phyloP scores from a whole-genome alignment of 2,888 invertebrate species.

The Caradrina kadenii region DNA sequence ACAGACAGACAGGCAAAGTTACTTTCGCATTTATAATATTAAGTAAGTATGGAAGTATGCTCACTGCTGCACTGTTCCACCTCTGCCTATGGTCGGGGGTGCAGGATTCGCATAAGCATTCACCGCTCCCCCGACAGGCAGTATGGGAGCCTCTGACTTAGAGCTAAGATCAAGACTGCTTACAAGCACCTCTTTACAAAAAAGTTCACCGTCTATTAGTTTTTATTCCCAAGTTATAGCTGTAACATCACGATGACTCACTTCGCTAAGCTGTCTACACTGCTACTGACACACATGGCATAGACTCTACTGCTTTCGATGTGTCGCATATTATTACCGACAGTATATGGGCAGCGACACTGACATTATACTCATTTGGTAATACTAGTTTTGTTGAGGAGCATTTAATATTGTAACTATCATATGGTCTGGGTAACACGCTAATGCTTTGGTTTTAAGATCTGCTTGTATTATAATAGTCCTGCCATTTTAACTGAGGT shows the following conservation, averaged over 20 bases:
- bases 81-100: no score
- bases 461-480: no score
- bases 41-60: no score
- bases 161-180: neutral
- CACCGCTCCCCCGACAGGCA: no score
- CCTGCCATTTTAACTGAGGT: no score
- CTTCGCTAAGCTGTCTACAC: conserved; percentile 10
- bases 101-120: no score
- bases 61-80: no score
- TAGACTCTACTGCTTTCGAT: conserved; percentile 14
- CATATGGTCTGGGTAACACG: neutral
- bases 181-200: neutral
- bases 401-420: conserved; percentile 5
- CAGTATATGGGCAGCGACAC: conserved; percentile 47
- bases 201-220: neutral
- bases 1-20: no score
- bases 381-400: conserved; percentile 36
- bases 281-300: neutral
- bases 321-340: conserved; percentile 21
- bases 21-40: no score
- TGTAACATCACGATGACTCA: conserved; percentile 23
- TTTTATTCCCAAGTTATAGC: conserved; percentile 16
- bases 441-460: neutral
- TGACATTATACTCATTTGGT: conserved; percentile 55
- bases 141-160: neutral